A percentile compares a stretch with the other conserved stretches of the same genome.
These are phyloP conservation scores for Ifrita kowaldi DNA, from an alignment of 2,113 vertebrate genomes.

Conservation along the genomic window DNA sequence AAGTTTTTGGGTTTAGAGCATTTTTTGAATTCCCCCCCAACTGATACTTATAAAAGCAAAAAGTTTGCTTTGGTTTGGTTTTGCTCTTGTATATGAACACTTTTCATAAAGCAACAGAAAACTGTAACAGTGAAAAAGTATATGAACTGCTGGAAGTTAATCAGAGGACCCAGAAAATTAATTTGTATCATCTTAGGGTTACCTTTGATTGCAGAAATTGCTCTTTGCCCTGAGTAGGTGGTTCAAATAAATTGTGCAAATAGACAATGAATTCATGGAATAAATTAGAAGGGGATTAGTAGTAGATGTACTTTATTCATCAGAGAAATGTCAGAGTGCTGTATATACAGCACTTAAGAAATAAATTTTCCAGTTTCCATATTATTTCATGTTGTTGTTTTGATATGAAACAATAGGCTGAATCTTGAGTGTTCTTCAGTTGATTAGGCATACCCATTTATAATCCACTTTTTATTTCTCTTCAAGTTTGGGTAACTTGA, in stretches of 20 bases:
- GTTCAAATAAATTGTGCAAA: neutral
- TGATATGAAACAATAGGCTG: neutral
- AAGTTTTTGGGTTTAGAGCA: neutral
- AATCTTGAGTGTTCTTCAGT: neutral
- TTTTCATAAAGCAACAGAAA: neutral
- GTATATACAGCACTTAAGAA: slow-evolving; percentile 10
- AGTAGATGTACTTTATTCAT: slow-evolving; percentile 7
- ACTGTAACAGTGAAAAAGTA: neutral
- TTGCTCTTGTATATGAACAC: neutral
- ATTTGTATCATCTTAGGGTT: neutral
- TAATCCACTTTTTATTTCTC: neutral
- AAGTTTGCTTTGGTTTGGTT: neutral
- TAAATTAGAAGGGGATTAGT: slow-evolving; percentile 40
- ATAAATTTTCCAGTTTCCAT: neutral
- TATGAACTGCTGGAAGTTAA: neutral
- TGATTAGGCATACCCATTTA: neutral
- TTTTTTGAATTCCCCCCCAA: neutral
- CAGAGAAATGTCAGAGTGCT: slow-evolving; percentile 12
- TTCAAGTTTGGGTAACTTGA: neutral
- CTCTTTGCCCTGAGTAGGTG: slow-evolving; percentile 5
- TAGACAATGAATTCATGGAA: slow-evolving; percentile 36
- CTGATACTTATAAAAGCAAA: neutral
- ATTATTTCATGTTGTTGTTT: neutral
- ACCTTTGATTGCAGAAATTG: neutral
- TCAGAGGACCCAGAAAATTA: neutral